These are phyloP conservation scores for Epistrophe eligans DNA, from an alignment of 2,888 invertebrate genomes.

Conservation along the genomic window DNA sequence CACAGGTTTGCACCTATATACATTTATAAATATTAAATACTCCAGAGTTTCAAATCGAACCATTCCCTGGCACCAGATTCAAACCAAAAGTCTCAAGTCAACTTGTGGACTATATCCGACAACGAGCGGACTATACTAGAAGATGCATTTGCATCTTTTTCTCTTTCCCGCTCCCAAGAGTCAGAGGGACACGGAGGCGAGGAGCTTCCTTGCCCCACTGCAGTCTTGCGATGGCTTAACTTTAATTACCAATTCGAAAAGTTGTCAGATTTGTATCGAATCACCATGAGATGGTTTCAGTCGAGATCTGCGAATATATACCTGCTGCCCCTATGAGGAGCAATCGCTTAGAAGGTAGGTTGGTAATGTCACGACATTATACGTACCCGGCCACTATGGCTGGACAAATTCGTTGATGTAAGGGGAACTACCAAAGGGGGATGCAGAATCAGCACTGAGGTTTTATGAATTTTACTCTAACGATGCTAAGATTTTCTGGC, in stretches of 20 bases:
- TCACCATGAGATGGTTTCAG: constrained; percentile 75
- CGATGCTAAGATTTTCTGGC: constrained; percentile 46
- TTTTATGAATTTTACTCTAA: constrained; percentile 57
- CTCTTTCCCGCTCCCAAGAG: not conserved
- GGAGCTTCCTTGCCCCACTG: constrained; percentile 1
- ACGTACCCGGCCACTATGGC: constrained; percentile 57
- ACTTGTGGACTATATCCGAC: constrained; percentile 65
- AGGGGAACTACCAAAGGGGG: constrained; percentile 4
- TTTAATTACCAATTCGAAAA: constrained; percentile 77
- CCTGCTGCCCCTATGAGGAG: constrained; percentile 41
- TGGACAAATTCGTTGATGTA: constrained; percentile 27
- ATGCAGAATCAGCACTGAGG: constrained; percentile 2
- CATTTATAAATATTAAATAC: constrained; percentile 15
- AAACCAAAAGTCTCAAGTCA: constrained; percentile 9
- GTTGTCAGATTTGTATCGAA: constrained; percentile 76
- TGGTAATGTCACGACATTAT: constrained; percentile 76
- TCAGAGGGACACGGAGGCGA: not conserved
- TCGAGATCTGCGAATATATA: constrained; percentile 62
- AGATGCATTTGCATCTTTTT: constrained; percentile 66
- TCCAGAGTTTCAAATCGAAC: constrained; percentile 14
- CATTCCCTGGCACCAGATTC: constrained; percentile 37
- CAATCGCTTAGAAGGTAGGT: constrained; percentile 69
- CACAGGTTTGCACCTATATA: constrained; percentile 49
- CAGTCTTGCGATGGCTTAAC: constrained; percentile 62
- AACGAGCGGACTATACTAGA: constrained; percentile 48